A percentile compares a stretch with the other conserved stretches of the same genome.
These are phyloP conservation scores for Arizona elegans DNA, from an alignment of 2,113 vertebrate genomes.

Conservation along the genomic window DNA sequence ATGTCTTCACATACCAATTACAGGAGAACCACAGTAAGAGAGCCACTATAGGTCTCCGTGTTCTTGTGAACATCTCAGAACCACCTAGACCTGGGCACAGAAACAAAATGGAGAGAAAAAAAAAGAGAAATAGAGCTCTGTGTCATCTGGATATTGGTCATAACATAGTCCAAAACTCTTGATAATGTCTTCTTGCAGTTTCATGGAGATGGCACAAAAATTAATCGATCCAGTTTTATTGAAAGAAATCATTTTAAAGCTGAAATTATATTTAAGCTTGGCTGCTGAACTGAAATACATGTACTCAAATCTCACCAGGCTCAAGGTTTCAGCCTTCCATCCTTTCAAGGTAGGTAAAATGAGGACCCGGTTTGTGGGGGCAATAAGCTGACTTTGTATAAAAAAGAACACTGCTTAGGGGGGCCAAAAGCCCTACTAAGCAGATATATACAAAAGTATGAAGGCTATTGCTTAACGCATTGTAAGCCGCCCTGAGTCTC, in stretches of 20 bases:
- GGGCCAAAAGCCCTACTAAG: too few relatives aligned
- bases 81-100: neutral
- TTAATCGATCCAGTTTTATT: neutral
- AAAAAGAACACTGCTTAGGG: too few relatives aligned
- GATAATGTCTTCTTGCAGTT: neutral
- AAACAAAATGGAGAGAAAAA: neutral
- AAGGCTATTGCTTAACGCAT: too few relatives aligned
- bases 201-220: neutral
- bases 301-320: neutral
- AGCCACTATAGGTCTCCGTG: neutral
- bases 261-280: constrained; percentile 22
- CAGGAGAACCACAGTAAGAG: neutral
- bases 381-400: too few relatives aligned
- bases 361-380: too few relatives aligned
- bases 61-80: neutral
- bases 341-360: too few relatives aligned
- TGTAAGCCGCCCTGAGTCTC: too few relatives aligned
- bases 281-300: constrained; percentile 1
- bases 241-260: constrained; percentile 10
- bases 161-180: neutral
- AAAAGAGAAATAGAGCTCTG: neutral
- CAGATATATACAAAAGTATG: too few relatives aligned
- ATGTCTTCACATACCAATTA: neutral
- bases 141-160: neutral
- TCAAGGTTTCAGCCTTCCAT: too few relatives aligned